Evolutionary conservation across 2,797 vertebrate species (phyloP), one percentile per base, ranked within the genome.

Genomic region (Dermochelys coriacea): DNA sequence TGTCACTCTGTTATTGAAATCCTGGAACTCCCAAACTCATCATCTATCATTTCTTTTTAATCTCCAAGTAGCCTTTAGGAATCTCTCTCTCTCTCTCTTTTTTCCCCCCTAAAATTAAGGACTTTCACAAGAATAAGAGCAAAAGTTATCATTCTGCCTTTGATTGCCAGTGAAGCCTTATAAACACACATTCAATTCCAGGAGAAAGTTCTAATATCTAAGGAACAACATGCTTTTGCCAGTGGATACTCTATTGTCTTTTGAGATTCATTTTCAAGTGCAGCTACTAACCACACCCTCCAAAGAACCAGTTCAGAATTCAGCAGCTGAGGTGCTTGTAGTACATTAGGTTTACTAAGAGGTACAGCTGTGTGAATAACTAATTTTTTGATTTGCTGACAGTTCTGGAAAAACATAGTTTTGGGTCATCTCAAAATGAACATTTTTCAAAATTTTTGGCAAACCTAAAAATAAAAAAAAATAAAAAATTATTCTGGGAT

Each of bases 21-120:
- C 87, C 77, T 75, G 80, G 5, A 55, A 92, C 93, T 94, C 87
- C 78, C 93, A 95, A 89, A 81, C 37, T 95, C 64, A 68, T 12
- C 23, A 29, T 54, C 59, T 16, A 94, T 68, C 84, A 49, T 51
- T 83, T 19, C 37, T 1, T 4, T 0, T 0, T 31, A 27, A 34
- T 49, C 45, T 75, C 25, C 8, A 47, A 10, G 27, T 49, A 77
- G 16, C 5, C 90, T 94, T 92, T 84, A 52, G 89, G 87, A 78
- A 21, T 21, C 68, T 71, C 64, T 68, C n/a, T 9, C 54, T 27
- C 55, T 29, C 25, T 19, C 81, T 88, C 87, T 64, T 15, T 95
- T 89, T 84, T 41, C 82, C 31, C 84, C 10, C 29, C 34, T 82
- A 4, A 64, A 94, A 88, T 88, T 92, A 94, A 85, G 45, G 80